Conservation (phyloP, 2,113 vertebrate genomes). For the Odocoileus hemionus region DNA sequence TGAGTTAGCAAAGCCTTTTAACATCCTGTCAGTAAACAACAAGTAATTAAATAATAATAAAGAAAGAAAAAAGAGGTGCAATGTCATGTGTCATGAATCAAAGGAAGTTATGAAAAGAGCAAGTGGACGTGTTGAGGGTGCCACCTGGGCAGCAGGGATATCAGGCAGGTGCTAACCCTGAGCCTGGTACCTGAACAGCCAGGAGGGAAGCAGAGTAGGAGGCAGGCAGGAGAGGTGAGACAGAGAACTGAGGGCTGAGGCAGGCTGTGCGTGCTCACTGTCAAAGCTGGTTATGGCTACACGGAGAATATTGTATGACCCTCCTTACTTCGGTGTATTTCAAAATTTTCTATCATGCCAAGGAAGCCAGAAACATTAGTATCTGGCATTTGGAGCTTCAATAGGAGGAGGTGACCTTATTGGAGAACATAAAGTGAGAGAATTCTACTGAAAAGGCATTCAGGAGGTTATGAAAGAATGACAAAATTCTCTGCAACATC, state of each 20-base stretch:
- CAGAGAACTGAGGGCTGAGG: not conserved
- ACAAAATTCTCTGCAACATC: not conserved
- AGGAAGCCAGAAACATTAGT: not conserved
- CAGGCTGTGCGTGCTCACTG: not conserved
- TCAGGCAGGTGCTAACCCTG: not conserved
- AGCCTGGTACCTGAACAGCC: not conserved
- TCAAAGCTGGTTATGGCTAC: not conserved
- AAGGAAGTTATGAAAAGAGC: not conserved
- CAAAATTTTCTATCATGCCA: not conserved
- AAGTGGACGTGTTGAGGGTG: not conserved
- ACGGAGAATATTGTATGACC: not conserved
- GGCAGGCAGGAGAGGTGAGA: not conserved
- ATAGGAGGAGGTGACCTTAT: not conserved
- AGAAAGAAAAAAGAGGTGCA: not conserved
- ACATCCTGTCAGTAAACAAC: not conserved
- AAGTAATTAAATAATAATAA: not conserved
- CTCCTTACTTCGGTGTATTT: not conserved
- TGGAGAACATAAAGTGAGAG: not conserved
- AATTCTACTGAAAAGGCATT: not conserved
- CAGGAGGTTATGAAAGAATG: not conserved
- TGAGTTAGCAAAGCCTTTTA: not conserved
- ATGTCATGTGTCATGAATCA: not conserved
- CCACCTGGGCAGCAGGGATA: not conserved
- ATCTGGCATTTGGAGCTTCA: not conserved
- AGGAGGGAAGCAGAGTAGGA: no score